Base-by-base conservation (phyloP, 2,797 vertebrate species). In the Myotis myotis region DNA sequence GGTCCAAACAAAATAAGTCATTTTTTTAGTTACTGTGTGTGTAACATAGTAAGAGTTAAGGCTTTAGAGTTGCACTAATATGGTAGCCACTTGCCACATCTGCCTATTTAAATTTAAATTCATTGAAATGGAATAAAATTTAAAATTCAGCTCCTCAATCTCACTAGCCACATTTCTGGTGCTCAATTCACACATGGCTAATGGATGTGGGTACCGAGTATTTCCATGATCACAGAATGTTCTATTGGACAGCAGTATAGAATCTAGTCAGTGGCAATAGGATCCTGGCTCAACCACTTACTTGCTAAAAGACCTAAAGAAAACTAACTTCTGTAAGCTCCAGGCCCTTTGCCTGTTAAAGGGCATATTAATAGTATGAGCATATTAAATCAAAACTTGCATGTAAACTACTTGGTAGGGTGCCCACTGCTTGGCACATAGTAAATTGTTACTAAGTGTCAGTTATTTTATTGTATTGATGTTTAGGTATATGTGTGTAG, bases 1-100 rank as follows among this genome's bases (percentile, higher is more conserved):
- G 51, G 22, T 55, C 68, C 36, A 94, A 74, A 75, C 15, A 87
- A 90, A 95, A 51, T 81, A 88, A 84, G 70, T 66, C 53, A 89
- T 57, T 33, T 72, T 13, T 64, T 72, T 8, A 4, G 44, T 64
- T 44, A 49, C 25, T 47, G 19, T 68, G 55, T 80, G 13, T 33
- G 16, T 57, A 60, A 44, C 15, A 22, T 6, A 64, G 23, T 47
- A 13, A 70, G 68, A 83, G 30, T 70, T 57, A 33, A 30, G 72
- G 25, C 28, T 55, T 74, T 25, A 85, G 33, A 79, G 23, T 33
- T 53, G 15, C 7, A 2, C 6, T 68, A 8, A 47, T 3, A 30
- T 19, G 64, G 36, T 64, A 74, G 55, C 78, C 57, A 25, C 22
- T 30, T 71, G 22, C 72, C 55, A 33, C 23, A 71, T 3, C 6